A percentile compares a stretch with the other conserved stretches of the same genome.
phyloP scores from a whole-genome alignment of 2,797 vertebrate species.

The Scomberomorus guttatus region DNA sequence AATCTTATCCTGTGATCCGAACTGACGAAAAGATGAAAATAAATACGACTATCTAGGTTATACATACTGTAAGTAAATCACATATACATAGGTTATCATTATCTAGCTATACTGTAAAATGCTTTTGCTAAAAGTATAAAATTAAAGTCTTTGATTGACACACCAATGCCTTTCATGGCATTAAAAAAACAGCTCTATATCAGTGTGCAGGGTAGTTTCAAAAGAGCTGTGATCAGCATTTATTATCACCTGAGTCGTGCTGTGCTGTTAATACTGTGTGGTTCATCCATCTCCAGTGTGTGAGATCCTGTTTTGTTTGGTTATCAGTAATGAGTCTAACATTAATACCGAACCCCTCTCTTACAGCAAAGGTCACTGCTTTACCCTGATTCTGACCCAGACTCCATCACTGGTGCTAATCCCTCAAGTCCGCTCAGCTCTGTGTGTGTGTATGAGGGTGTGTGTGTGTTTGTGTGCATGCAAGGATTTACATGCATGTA shows the following conservation, averaged over 20 bases:
- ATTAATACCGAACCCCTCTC: constrained; percentile 22
- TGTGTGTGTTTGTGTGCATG: constrained; percentile 42
- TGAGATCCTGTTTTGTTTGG: constrained; percentile 21
- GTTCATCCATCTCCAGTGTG: constrained; percentile 23
- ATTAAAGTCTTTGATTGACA: not conserved
- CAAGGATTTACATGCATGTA: constrained; percentile 38
- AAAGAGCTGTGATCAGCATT: not conserved
- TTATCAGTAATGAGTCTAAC: constrained; percentile 39
- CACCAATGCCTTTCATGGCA: not conserved
- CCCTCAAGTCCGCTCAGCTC: constrained; percentile 27
- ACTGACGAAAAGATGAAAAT: not conserved
- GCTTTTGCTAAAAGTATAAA: not conserved
- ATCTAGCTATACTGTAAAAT: not conserved
- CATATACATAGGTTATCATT: not conserved
- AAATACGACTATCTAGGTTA: not conserved
- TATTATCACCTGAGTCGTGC: constrained; percentile 28
- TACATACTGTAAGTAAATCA: not conserved
- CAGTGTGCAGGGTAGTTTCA: not conserved
- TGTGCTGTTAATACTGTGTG: constrained; percentile 24
- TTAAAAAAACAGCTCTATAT: not conserved
- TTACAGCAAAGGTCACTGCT: constrained; percentile 42
- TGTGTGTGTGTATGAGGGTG: constrained; percentile 18
- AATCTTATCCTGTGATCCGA: not conserved
- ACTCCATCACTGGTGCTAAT: constrained; percentile 31
- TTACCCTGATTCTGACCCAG: constrained; percentile 20